Evolutionary conservation across 2,888 invertebrate species (phyloP), one percentile per base, ranked within the genome.

Genomic region (Lordiphosa fenestrarum): DNA sequence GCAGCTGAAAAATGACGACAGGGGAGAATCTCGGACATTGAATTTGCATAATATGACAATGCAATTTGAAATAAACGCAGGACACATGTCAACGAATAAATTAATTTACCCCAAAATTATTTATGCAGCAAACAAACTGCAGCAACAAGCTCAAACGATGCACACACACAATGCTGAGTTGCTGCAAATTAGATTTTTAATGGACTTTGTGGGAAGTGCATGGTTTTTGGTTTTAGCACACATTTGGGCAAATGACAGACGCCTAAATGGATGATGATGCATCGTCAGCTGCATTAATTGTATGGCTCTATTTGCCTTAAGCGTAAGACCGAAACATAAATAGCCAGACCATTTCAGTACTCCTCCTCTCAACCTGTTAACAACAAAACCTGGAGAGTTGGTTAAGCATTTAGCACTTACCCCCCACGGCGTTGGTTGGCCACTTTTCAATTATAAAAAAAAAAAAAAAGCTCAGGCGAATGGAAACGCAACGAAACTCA

Each of bases 21-120:
- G 49, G 57, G 51, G 12, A 50, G 51, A 57, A 58, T 78, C 30
- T 30, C 30, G 9, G 25, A 25, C 7, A 6, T 25, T 25, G 2
- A 78, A 78, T 78, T 78, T 82, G 83, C 80, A 78, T 80, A 78
- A 78, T 30, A 30, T 80, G 80, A 75, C 69, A 82, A 78, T 82
- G 82, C 82, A 77, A 75, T 77, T 77, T 81, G 73, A 65, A 73
- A 73, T 74, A 74, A 75, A 82, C 82, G 66, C 66, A 63, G 78
- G 75, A 81, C 76, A 84, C 88, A 88, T 88, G 88, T 77, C 86
- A 82, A 73, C 86, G 88, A 88, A 88, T 88, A 88, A 88, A 88
- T 88, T 88, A 88, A 88, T 87, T 88, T 86, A 85, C 87, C 85
- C 84, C 75, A 80, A 84, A 78, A 81, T 86, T 85, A 78, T 84